phyloP scores from a whole-genome alignment of 2,888 invertebrate genomes.

The Scaptodrosophila latifasciaeformis region DNA sequence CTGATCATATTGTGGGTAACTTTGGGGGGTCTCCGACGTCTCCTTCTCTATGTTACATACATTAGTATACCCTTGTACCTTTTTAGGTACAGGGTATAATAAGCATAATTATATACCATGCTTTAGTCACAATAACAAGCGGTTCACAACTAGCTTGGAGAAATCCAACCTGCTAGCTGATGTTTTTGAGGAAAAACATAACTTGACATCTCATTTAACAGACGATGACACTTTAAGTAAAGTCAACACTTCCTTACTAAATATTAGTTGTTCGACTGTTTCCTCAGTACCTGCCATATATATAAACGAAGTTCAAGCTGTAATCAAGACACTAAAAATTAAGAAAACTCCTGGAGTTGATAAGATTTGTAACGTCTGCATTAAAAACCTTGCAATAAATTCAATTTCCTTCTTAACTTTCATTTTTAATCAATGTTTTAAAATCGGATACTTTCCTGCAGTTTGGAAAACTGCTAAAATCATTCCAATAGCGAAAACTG shows the following conservation, averaged over 20 bases:
- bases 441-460: too few species aligned
- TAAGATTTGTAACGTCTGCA: too few species aligned
- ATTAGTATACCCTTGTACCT: too few species aligned
- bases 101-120: constrained; percentile 8
- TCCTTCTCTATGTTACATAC: too few species aligned
- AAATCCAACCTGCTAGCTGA: constrained; percentile 2
- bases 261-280: background rate
- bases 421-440: too few species aligned
- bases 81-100: too few species aligned
- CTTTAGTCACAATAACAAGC: constrained; percentile 4
- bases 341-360: background rate
- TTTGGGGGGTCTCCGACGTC: too few species aligned
- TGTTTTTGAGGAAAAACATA: too few species aligned
- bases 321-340: background rate
- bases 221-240: background rate
- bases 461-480: constrained; percentile 5
- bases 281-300: background rate
- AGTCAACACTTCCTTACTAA: background rate
- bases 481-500: constrained; percentile 4
- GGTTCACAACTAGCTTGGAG: background rate
- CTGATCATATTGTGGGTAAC: too few species aligned
- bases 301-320: too few species aligned
- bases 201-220: background rate
- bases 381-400: background rate
- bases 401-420: too few species aligned